Evolutionary conservation across 1,140 invertebrate species (phyloP), one percentile per base, ranked within the genome.

Genomic region (Drosophila paulistorum): DNA sequence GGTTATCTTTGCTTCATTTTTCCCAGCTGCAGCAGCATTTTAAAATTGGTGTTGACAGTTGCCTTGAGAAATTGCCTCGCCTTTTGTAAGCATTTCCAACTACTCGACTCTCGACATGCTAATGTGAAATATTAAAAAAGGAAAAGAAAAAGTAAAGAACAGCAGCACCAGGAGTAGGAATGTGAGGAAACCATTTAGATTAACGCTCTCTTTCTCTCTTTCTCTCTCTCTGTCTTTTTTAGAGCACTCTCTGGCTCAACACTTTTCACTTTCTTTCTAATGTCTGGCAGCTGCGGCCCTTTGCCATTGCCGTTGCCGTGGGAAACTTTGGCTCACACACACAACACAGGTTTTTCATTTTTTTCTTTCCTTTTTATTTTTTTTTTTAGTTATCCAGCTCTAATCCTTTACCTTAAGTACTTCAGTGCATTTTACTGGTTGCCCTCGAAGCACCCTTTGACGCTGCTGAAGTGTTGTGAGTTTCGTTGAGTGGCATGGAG

Each of bases 11-110:
- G 20, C 17, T 23, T 51, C 2, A 17, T 10, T 51, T 51, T 51
- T 51, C 10, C 58, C 26, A 26, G 63, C 68, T 45, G 75, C 66
- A 77, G 70, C 81, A 89, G 70, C 81, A 89, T 85, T 89, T 86
- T 55, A 89, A 76, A 77, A 79, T 89, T 78, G 84, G 81, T 89
- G 84, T 89, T 89, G 84, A 89, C 84, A 89, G 74, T 64, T 59
- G 57, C 37, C 71, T 45, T 78, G 80, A 89, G 84, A 84, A 89
- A 89, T 89, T 81, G 71, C 65, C 77, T 81, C 68, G 68, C 69
- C 84, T 42, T 51, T 64, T 41, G 23, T 62, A 45, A 39, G 57
- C 54, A 55, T 54, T 9, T 54, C 55, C 45, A 51, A 23, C 45
- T 51, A 51, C 41, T 26, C 45, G 62, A 65, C 70, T 51, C 35